Percentiles rank a stretch among this genome's conserved stretches.
Conservation (phyloP, 2,113 vertebrate species). For the Sardina pilchardus region DNA sequence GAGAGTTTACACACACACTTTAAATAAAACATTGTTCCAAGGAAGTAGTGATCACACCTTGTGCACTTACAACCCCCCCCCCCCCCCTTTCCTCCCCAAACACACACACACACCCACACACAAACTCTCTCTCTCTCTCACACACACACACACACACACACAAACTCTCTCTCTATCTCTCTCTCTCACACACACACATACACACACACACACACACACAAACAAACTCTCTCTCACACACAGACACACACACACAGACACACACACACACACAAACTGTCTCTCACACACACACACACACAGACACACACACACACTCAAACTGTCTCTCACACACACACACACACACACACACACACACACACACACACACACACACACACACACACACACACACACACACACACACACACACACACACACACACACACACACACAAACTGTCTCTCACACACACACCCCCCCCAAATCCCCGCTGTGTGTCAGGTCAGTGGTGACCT, state of each 20-base stretch:
- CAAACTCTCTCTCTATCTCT: no score
- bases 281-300: not conserved
- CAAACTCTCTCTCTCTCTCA: no score
- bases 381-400: not conserved
- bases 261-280: not conserved
- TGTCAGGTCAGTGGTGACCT: slow-evolving; percentile 24
- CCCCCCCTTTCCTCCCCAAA: no score
- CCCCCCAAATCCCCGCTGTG: not conserved
- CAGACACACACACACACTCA: no score
- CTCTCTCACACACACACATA: not conserved
- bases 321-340: no score
- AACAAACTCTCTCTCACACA: no score
- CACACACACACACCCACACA: no score
- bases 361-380: no score
- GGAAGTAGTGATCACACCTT: not conserved
- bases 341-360: no score
- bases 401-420: not conserved
- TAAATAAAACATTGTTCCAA: not conserved
- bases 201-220: no score
- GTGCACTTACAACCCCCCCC: not conserved
- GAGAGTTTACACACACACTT: not conserved
- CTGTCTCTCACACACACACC: no score
- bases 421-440: not conserved
- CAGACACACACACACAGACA: no score
- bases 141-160: not conserved